Evolutionary conservation across 2,113 vertebrate genomes (phyloP).

Genomic region (Brachyhypopomus occidentalis): DNA sequence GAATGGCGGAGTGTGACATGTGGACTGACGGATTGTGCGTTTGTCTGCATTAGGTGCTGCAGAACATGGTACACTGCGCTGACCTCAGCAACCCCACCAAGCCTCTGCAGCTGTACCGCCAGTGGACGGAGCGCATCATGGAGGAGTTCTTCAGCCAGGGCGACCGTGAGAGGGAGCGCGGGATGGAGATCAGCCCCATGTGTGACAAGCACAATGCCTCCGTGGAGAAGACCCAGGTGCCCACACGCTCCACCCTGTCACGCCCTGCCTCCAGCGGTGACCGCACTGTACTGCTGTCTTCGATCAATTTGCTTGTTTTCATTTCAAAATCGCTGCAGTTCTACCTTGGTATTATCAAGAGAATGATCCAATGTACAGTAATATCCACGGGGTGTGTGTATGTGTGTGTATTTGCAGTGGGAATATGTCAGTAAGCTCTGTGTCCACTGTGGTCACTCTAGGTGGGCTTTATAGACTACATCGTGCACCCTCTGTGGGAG

Average conservation of each 20-base stretch:
- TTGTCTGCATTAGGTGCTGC: constrained; percentile 76
- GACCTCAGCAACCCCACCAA: constrained; percentile 89
- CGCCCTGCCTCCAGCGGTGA: too few relatives aligned
- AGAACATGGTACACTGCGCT: constrained; percentile 91
- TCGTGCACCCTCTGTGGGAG: constrained; percentile 89
- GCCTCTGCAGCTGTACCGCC: constrained; percentile 83
- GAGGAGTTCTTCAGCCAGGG: constrained; percentile 89
- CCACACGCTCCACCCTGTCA: too few relatives aligned
- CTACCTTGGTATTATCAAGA: too few relatives aligned
- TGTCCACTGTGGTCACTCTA: constrained; percentile 56
- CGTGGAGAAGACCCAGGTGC: constrained; percentile 87
- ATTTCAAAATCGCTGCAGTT: too few relatives aligned
- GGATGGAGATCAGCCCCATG: constrained; percentile 91
- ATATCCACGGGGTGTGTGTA: background rate
- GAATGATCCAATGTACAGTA: background rate
- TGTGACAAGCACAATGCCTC: constrained; percentile 91
- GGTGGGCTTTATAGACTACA: constrained; percentile 92
- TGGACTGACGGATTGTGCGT: background rate
- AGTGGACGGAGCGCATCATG: constrained; percentile 89
- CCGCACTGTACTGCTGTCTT: too few relatives aligned
- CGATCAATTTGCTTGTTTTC: too few relatives aligned
- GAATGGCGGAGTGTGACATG: too few relatives aligned
- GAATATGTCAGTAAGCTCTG: background rate
- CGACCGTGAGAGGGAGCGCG: constrained; percentile 83
- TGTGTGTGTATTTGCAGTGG: background rate